Conservation (phyloP, 2,888 invertebrate species). For the Polia nebulosa region DNA sequence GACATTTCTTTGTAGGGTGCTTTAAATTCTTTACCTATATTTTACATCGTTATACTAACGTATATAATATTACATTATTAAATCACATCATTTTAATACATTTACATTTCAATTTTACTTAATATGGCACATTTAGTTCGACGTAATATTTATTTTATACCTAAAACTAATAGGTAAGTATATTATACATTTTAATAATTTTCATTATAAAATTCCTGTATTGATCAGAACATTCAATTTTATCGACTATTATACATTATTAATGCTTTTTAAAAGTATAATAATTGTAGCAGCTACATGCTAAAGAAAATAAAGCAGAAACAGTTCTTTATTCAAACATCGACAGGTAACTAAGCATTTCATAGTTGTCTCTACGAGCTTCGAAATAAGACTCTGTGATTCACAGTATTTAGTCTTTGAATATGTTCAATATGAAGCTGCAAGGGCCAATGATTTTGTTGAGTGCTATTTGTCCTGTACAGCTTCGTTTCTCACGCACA, state of each 20-base stretch:
- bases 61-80: slow-evolving; percentile 8
- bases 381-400: slow-evolving; percentile 1
- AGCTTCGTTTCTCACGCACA: too few relatives aligned
- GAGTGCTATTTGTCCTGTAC: too few relatives aligned
- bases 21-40: neutral
- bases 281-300: slow-evolving; percentile 13
- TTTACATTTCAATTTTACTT: slow-evolving; percentile 31
- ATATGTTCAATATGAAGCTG: neutral
- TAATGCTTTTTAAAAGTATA: slow-evolving; percentile 4
- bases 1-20: slow-evolving; percentile 9
- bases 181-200: slow-evolving; percentile 45
- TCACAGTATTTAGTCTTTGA: neutral
- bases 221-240: slow-evolving; percentile 65
- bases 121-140: slow-evolving; percentile 42
- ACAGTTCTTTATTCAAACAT: neutral
- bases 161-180: slow-evolving; percentile 39
- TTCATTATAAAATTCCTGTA: slow-evolving; percentile 67
- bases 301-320: slow-evolving; percentile 6
- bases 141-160: slow-evolving; percentile 25
- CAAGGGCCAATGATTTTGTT: too few relatives aligned
- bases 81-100: slow-evolving; percentile 40
- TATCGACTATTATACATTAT: slow-evolving; percentile 41
- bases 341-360: neutral
- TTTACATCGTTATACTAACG: slow-evolving; percentile 11
- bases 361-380: neutral